Conservation (phyloP, 1,140 invertebrate species). For the Babylonia areolata region DNA sequence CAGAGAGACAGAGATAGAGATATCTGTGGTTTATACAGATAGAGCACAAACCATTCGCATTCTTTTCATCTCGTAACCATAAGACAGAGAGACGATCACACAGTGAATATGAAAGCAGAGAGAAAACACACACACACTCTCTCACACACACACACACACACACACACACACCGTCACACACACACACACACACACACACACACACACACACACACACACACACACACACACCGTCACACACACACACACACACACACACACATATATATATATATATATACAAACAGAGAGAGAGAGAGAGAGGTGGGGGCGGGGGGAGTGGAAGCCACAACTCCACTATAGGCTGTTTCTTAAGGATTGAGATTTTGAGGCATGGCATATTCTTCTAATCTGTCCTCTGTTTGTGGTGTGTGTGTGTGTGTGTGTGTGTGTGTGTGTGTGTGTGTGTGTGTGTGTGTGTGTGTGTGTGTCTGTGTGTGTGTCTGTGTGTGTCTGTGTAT, state of each 20-base stretch:
- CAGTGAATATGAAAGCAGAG: background rate
- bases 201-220: background rate
- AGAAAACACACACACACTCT: background rate
- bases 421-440: background rate
- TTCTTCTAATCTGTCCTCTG: no score
- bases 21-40: background rate
- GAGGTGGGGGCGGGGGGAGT: background rate
- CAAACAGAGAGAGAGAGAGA: background rate
- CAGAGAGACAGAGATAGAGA: no score
- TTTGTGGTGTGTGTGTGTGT: background rate
- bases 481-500: no score
- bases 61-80: background rate
- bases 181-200: background rate
- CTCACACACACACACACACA: constrained; percentile 28
- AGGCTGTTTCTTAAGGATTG: no score
- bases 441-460: constrained; percentile 19
- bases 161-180: constrained; percentile 13
- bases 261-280: background rate
- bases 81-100: background rate
- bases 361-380: no score
- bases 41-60: background rate
- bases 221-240: background rate
- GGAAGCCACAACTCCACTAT: no score
- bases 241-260: constrained; percentile 8
- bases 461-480: background rate